Evolutionary conservation across 2,113 vertebrate species (phyloP), one percentile per base, ranked within the genome.

Genomic region (Dasypus novemcinctus): DNA sequence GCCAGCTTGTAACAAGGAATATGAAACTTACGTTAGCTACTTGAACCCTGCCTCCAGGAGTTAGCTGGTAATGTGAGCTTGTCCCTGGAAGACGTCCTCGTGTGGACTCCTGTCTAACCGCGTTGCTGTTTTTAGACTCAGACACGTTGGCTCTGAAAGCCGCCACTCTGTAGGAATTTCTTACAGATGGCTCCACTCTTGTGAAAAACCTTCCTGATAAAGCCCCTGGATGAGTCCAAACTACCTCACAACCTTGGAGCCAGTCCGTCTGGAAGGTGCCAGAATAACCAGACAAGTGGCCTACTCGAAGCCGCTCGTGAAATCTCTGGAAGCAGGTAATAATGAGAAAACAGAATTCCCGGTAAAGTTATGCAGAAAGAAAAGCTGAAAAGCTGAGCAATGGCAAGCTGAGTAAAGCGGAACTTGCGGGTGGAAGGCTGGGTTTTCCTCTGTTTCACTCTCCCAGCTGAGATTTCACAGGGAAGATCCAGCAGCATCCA

Each of bases 201-300:
- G 64, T 41, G 66, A 80, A 97, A 97, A 96, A 84, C 46, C 18
- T 52, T 71, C 43, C 68, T 85, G 92, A 92, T 95, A 97, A 89
- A 97, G 59, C 23, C 68, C 46, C 52, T 43, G 15, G 64, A 88
- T 71, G 74, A 94, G 66, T 74, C 87, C 87, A 80, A 87, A 93
- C 41, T 90, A 74, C 84, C 66, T 97, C 90, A 76, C 89, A 64
- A 91, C 66, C 33, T 69, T 84, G 90, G 92, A 96, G 75, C 33
- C 92, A 84, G 87, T 38, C 57, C 64, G 27, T 80, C 74, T 83
- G 69, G 46, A 95, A 92, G 81, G 41, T 91, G 71, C 92, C 87
- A 96, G 84, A 93, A 91, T 49, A 91, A 96, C 38, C 89, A 93
- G 54, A 59, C 38, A 63, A 71, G 52, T 87, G 38, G 66, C 33